Base-by-base conservation (phyloP, 2,797 vertebrate genomes). In the Coendou prehensilis region DNA sequence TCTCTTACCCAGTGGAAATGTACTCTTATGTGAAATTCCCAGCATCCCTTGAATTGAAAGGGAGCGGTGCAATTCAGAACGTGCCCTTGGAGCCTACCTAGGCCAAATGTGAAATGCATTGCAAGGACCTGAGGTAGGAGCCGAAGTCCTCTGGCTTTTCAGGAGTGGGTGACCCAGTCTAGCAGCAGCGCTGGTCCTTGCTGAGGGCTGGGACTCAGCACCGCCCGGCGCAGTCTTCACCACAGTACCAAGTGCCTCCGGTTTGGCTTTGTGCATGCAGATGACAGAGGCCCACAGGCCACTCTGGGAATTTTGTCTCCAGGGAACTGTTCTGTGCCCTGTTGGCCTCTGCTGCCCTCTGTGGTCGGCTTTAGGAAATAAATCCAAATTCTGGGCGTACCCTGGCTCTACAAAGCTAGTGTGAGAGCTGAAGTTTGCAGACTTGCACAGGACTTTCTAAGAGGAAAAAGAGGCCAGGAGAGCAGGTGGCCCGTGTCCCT, bases 291-390 rank as follows among this genome's bases (percentile, higher is more conserved):
- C 56, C 52, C 33, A 28, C 41, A 13, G 9, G 22, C 30, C 33
- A 54, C 11, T 26, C 22, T 52, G 47, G 67, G 30, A 76, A 52
- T 41, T 41, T 26, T 50, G 0, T 83, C 79, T 83, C 10, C 7
- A 1, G 5, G 30, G 45, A 63, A 11, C 23, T 79, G 14, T 57
- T 47, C 50, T 63, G 30, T 67, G n/a, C 47, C 54, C 20, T 79
- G 28, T 61, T 81, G n/a, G 41, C 79, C 88, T 95, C 87, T 87
- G 54, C 86, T 80, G 64, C 56, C 47, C 56, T 0, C 30, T 95
- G 17, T 47, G 47, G 20, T 91, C 63, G 50, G 86, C 30, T 75
- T 84, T 63, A 61, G 52, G 37, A 83, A 93, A 81, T 54, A 95
- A 76, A 45, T 88, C 69, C 33, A 37, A 91, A 79, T 80, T 67